phyloP scores from a whole-genome alignment of 1,140 invertebrate species.

The Brachionus koreanus region DNA sequence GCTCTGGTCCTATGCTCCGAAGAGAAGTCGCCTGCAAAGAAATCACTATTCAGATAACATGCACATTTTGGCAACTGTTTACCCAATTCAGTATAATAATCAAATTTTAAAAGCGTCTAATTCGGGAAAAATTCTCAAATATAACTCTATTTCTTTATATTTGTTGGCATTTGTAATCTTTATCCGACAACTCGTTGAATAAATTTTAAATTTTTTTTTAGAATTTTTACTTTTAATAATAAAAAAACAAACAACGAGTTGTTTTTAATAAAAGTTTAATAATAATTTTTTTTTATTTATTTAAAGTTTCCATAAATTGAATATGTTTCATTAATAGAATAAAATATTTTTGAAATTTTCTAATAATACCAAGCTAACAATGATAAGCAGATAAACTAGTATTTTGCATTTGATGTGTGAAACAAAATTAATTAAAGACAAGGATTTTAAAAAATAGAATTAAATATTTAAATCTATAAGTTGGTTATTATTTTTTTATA shows the following conservation, averaged over 20 bases:
- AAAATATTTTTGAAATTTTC: too few species aligned
- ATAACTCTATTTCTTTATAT: neutral
- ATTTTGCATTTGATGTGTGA: neutral
- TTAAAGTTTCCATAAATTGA: too few species aligned
- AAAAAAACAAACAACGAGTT: neutral
- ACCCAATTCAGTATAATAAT: conserved; percentile 18
- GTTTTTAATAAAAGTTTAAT: neutral
- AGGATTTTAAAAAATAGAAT: neutral
- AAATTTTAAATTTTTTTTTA: neutral
- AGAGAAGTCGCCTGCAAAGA: conserved; percentile 16
- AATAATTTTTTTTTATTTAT: neutral
- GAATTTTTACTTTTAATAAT: neutral
- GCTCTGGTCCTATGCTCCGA: conserved; percentile 15
- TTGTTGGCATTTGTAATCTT: neutral
- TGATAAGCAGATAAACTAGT: too few species aligned
- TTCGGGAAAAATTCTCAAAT: neutral
- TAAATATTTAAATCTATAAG: neutral
- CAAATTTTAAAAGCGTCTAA: neutral
- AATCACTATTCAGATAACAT: conserved; percentile 34
- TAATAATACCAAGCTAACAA: too few species aligned
- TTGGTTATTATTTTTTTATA: neutral
- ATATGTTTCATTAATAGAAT: too few species aligned
- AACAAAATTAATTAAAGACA: neutral
- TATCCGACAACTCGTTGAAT: neutral
- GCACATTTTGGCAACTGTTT: conserved; percentile 36